Base-by-base conservation (phyloP, 2,797 vertebrate species). In the Sebastes cheni region DNA sequence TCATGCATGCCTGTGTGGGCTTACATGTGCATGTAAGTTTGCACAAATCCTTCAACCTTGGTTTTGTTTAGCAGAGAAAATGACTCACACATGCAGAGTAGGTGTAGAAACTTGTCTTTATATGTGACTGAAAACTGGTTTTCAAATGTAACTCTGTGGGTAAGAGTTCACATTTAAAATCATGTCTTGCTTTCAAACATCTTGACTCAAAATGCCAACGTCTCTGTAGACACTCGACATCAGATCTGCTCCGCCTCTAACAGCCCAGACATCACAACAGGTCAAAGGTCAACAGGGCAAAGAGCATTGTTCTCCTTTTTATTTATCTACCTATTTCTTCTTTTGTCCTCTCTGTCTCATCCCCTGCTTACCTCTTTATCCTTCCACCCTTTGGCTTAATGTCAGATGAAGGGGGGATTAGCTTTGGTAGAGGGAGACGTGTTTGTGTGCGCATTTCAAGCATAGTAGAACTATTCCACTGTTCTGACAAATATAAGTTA, bases 391-490 rank as follows among this genome's bases (percentile, higher is more conserved):
- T 61, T 71, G 84, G 69, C 62, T 89, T 88, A 86, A 83, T 84
- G 82, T 90, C 88, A 90, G 77, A 87, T 86, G 81, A 88, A 75
- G 71, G 29, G 14, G 79, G 79, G 80, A 91, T 91, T 83, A 91
- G 59, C 66, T 84, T 36, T 78, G 60, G 72, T 29, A 67, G 69
- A 67, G 8, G 50, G 32, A 86, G 59, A 89, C 34, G 32, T 91
- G 59, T 39, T 18, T 30, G 61, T 80, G 23, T 65, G 34, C 56
- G 61, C 8, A 39, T 39, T 78, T 58, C 6, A 1, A 58, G 25
- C 12, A 12, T 13, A 67, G 1, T 42, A 18, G 27, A 42, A 52
- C 7, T 8, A 52, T 30, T 77, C n/a, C 23, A 29, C 12, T 8
- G 36, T 61, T 69, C 59, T n/a, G 14, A 55, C 46, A 34, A 25